Evolutionary conservation across 1,140 invertebrate species (phyloP).

Genomic region (Araneus ventricosus): DNA sequence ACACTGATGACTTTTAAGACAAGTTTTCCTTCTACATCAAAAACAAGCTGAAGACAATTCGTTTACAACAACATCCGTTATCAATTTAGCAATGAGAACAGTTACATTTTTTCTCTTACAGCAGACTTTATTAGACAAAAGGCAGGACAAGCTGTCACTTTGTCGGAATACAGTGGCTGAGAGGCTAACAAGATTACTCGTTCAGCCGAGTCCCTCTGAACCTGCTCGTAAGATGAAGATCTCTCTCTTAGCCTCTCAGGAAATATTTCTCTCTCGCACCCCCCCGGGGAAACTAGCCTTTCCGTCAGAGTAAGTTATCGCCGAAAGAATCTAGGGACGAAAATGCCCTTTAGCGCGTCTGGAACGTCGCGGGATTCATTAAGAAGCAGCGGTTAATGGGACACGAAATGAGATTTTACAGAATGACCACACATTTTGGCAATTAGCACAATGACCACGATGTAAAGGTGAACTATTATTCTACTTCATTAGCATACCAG

Average conservation of each 20-base stretch:
- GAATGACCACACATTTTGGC: background rate
- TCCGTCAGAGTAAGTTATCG: background rate
- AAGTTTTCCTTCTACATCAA: no score
- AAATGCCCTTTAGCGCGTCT: background rate
- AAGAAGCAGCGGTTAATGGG: background rate
- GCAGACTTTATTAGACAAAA: no score
- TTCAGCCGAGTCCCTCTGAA: background rate
- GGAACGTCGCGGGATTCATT: background rate
- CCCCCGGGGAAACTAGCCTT: background rate
- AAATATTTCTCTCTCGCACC: background rate
- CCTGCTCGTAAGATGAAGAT: background rate
- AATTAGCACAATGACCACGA: background rate
- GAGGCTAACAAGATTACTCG: background rate
- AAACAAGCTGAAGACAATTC: no score
- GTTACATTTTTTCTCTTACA: no score
- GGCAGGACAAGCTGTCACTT: no score
- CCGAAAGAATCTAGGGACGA: background rate
- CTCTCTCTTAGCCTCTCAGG: background rate
- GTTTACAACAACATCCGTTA: no score
- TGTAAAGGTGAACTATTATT: background rate
- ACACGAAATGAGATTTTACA: conserved; percentile 6
- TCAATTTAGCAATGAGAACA: no score
- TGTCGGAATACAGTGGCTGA: background rate
- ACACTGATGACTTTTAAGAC: no score
- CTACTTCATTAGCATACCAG: background rate